Evolutionary conservation across 2,888 invertebrate genomes (phyloP), one percentile per base, ranked within the genome.

Genomic region (Thera britannica): DNA sequence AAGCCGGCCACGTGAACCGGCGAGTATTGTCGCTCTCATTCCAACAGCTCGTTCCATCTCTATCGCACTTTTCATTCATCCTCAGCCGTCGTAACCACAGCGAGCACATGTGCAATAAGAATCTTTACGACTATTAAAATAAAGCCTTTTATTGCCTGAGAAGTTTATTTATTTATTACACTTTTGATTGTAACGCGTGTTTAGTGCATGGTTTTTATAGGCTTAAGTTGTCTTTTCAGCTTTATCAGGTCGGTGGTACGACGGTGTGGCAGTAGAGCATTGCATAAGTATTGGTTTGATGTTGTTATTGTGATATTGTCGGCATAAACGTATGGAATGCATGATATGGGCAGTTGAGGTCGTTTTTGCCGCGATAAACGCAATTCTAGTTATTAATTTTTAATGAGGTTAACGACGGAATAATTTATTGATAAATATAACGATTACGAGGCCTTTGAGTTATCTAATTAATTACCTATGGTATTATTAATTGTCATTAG

Each of bases 121-220:
- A 90, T 88, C 93, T 93, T 93, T 92, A 92, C 83, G 81, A 81
- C 76, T 73, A 75, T 90, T 83, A 85, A 85, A 89, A 93, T 93
- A 92, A 92, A 93, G 92, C 82, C 84, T 87, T 92, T 90, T 92
- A 90, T 92, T 90, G 92, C 78, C 83, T 92, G 89, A 80, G 85
- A 84, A 85, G 76, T 90, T 89, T 91, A 88, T 92, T 90, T 90
- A 91, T 93, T 91, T 93, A 89, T 82, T 85, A 86, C 90, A 77
- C 80, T 92, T 92, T 90, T 85, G 87, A 89, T 85, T 87, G 88
- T 86, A 82, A 82, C 78, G 81, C 80, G 87, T 86, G 91, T 93
- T 94, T 94, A 94, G 93, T 91, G 94, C 93, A 92, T 91, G 92
- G 90, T 91, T 93, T 94, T 94, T 94, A 92, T 92, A 91, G 90